Evolutionary conservation across 2,888 invertebrate genomes (phyloP).

Genomic region (Acleris laterana): DNA sequence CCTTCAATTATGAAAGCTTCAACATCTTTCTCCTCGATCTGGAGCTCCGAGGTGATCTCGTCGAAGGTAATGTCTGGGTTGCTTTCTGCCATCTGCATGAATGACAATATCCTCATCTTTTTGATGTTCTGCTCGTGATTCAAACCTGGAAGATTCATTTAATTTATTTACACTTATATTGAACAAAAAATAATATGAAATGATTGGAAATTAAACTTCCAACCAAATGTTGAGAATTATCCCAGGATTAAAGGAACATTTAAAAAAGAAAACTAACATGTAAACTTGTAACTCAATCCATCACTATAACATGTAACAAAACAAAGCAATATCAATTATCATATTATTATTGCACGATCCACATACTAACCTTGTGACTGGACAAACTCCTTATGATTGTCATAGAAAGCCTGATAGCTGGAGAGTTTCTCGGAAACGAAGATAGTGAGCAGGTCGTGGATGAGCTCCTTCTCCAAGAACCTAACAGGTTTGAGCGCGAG

Average conservation of each 20-base stretch:
- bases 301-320: too few relatives aligned
- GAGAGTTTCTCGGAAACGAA: conserved; percentile 97
- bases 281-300: too few relatives aligned
- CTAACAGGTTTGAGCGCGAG: conserved; percentile 96
- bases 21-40: conserved; percentile 94
- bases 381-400: conserved; percentile 96
- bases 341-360: too few relatives aligned
- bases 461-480: conserved; percentile 96
- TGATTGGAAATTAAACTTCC: too few relatives aligned
- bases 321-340: too few relatives aligned
- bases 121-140: conserved; percentile 97
- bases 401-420: conserved; percentile 96
- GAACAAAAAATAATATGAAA: too few relatives aligned
- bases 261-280: too few relatives aligned
- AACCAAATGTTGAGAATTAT: too few relatives aligned
- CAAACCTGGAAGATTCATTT: conserved; percentile 82
- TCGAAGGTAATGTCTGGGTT: conserved; percentile 97
- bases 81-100: conserved; percentile 98
- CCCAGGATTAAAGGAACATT: too few relatives aligned
- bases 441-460: conserved; percentile 96
- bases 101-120: conserved; percentile 98
- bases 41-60: conserved; percentile 93
- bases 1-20: conserved; percentile 99
- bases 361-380: conserved; percentile 84
- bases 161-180: background rate